These are phyloP conservation scores for Nezara viridula DNA, from an alignment of 2,888 invertebrate species.

Conservation along the genomic window DNA sequence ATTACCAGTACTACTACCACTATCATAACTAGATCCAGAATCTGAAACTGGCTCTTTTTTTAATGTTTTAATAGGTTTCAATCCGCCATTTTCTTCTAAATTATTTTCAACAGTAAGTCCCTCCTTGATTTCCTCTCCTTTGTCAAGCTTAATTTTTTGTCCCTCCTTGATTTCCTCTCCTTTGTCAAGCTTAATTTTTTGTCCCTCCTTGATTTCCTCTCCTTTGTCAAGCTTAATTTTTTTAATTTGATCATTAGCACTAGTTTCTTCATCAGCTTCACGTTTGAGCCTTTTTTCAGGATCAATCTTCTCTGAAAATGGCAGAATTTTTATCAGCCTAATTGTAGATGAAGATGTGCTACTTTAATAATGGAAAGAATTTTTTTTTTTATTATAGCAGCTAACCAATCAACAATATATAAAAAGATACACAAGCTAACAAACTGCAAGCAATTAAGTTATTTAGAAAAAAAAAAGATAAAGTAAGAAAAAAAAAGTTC, in stretches of 20 bases:
- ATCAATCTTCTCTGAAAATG: slow-evolving; percentile 1
- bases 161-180: too few species aligned
- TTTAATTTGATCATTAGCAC: not conserved
- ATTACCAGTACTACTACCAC: slow-evolving; percentile 11
- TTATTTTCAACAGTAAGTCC: not conserved
- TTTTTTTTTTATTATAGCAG: not conserved
- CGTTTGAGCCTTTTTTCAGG: slow-evolving; percentile 22
- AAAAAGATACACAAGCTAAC: not conserved
- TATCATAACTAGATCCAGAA: slow-evolving; percentile 1
- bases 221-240: not conserved
- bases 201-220: not conserved
- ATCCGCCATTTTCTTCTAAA: not conserved
- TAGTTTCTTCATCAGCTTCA: slow-evolving; percentile 29
- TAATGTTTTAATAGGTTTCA: not conserved
- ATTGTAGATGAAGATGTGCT: not conserved
- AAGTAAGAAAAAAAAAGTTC: not conserved
- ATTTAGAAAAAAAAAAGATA: not conserved
- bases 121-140: not conserved
- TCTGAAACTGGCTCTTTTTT: not conserved
- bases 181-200: not conserved
- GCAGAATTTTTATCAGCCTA: not conserved
- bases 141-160: slow-evolving; percentile 13
- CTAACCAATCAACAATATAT: not conserved
- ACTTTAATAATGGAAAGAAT: not conserved
- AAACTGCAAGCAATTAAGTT: not conserved